phyloP scores from a whole-genome alignment of 2,113 vertebrate genomes.

The Megaceryle maxima region DNA sequence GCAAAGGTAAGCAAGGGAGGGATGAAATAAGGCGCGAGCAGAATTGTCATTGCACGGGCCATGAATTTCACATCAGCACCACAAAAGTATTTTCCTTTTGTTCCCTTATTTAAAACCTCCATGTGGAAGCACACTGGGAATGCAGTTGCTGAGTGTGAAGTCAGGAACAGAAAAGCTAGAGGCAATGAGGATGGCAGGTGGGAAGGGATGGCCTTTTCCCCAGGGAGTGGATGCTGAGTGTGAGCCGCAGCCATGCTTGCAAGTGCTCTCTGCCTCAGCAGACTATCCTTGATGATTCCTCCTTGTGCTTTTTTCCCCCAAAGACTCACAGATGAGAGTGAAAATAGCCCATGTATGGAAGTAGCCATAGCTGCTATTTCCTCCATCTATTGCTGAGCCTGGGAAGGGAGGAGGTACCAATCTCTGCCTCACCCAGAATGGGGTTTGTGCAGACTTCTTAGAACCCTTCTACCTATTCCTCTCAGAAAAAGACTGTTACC shows the following conservation, averaged over 20 bases:
- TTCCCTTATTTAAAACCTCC: neutral
- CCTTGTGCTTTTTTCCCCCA: neutral
- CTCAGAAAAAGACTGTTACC: neutral
- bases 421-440: neutral
- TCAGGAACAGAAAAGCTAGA: neutral
- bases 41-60: neutral
- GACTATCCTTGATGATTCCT: neutral
- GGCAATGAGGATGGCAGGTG: rapidly evolving
- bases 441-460: neutral
- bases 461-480: neutral
- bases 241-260: neutral
- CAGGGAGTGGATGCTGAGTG: neutral
- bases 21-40: neutral
- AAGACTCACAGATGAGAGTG: neutral
- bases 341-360: neutral
- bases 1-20: neutral
- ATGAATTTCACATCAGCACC: neutral
- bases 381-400: neutral
- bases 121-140: neutral
- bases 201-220: neutral
- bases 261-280: neutral
- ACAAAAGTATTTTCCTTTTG: neutral
- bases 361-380: neutral
- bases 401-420: neutral
- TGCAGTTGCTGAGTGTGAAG: neutral